Conservation (phyloP, 2,888 invertebrate species). For the Melipona bicolor region DNA sequence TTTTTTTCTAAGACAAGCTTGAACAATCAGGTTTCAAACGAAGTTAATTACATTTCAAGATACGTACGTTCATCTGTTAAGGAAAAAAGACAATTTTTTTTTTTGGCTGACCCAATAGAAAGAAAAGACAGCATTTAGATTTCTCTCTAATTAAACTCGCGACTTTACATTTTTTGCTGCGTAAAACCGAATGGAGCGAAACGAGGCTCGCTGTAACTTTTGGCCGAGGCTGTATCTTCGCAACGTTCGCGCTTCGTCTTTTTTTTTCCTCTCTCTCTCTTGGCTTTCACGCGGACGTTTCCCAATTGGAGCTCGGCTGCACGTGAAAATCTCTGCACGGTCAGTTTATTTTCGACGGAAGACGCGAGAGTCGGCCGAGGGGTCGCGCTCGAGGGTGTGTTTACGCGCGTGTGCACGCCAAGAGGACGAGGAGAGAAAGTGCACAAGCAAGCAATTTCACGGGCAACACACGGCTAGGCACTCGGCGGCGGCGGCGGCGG, state of each 20-base stretch:
- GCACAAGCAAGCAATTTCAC: conserved; percentile 73
- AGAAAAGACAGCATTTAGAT: too few relatives aligned
- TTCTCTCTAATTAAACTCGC: too few relatives aligned
- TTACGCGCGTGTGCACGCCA: conserved; percentile 34
- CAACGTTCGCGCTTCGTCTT: background rate
- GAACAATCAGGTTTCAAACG: too few relatives aligned
- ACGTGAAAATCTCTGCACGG: conserved; percentile 17
- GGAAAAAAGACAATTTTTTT: too few relatives aligned
- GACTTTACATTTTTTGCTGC: too few relatives aligned
- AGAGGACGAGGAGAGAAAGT: conserved; percentile 62
- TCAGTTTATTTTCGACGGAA: conserved; percentile 16
- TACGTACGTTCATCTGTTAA: too few relatives aligned
- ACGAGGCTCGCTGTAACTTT: background rate
- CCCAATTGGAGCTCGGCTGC: conserved; percentile 3
- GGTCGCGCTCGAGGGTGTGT: background rate
- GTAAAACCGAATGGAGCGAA: background rate
- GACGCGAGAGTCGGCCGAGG: conserved; percentile 10
- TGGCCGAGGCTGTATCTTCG: background rate
- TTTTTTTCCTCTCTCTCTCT: background rate
- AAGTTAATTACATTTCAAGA: too few relatives aligned
- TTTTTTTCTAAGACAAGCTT: too few relatives aligned
- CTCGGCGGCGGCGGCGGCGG: background rate
- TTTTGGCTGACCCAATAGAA: too few relatives aligned
- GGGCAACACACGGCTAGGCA: conserved; percentile 66
- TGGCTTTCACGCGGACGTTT: conserved; percentile 3